phyloP scores from a whole-genome alignment of 2,113 vertebrate genomes.

The Bos indicus region DNA sequence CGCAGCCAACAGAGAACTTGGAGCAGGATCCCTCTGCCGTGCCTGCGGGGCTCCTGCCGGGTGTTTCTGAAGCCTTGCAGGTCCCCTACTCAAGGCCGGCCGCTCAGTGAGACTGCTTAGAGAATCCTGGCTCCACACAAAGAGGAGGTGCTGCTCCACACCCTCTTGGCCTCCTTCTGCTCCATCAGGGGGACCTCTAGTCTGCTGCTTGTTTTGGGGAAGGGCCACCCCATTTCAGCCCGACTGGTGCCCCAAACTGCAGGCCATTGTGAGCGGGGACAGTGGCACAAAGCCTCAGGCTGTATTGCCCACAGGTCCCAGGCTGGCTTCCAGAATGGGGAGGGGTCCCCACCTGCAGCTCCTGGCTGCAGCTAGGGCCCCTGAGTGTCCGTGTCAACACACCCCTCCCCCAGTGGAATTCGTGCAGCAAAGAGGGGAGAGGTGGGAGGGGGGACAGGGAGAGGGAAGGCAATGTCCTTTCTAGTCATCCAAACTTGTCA shows the following conservation, averaged over 20 bases:
- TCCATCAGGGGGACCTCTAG: background rate
- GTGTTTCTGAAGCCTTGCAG: background rate
- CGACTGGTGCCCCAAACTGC: background rate
- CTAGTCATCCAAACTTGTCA: background rate
- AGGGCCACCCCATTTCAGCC: background rate
- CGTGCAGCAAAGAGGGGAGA: background rate
- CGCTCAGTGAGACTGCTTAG: background rate
- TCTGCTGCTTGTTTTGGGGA: background rate
- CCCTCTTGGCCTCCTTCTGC: background rate
- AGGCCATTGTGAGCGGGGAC: background rate
- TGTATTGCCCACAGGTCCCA: background rate
- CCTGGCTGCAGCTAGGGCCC: background rate
- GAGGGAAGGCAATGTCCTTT: background rate
- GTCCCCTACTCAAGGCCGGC: conserved; percentile 2
- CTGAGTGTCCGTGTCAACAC: background rate
- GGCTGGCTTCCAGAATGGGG: background rate
- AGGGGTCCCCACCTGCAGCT: background rate
- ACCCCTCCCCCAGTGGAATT: background rate
- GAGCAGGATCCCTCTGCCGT: conserved; percentile 29
- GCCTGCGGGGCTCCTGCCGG: background rate
- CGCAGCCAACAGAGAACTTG: conserved; percentile 47
- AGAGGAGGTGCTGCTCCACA: background rate
- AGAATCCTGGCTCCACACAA: background rate
- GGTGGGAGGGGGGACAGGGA: background rate
- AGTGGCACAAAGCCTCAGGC: background rate